Conservation (phyloP, 2,797 vertebrate genomes). For the Euthynnus affinis region DNA sequence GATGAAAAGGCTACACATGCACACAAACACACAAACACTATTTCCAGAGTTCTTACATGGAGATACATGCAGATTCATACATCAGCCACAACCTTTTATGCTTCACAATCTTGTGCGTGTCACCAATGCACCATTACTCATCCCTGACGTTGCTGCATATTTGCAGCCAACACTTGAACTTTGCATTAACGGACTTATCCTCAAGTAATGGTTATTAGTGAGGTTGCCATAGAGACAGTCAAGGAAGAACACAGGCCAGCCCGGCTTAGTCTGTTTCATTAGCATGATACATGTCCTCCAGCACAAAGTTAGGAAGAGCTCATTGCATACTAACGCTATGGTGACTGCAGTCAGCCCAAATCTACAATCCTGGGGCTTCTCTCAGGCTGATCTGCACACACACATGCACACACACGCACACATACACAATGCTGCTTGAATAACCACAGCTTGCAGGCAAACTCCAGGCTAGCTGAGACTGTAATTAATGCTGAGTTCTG, state of each 20-base stretch:
- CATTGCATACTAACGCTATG: background rate
- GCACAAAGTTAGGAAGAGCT: constrained; percentile 38
- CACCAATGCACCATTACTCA: constrained; percentile 10
- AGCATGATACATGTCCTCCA: constrained; percentile 52
- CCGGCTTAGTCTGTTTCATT: constrained; percentile 29
- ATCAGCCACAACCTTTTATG: background rate
- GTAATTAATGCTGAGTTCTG: constrained; percentile 70
- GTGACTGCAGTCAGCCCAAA: constrained; percentile 48
- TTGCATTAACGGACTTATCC: constrained; percentile 14
- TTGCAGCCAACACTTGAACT: constrained; percentile 32
- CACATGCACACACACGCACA: constrained; percentile 9
- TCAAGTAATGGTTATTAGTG: constrained; percentile 32
- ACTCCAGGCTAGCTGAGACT: constrained; percentile 56
- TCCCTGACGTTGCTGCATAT: constrained; percentile 3
- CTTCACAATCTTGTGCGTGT: constrained; percentile 8
- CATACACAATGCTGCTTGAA: constrained; percentile 37
- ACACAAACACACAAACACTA: background rate
- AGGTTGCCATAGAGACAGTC: constrained; percentile 50
- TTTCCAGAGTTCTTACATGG: background rate
- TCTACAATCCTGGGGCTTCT: constrained; percentile 47
- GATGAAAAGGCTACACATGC: background rate
- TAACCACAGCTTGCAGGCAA: constrained; percentile 46
- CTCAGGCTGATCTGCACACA: constrained; percentile 6
- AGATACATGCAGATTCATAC: constrained; percentile 8
- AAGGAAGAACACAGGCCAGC: constrained; percentile 16